A percentile compares a stretch with the other conserved stretches of the same genome.
Conservation (phyloP, 2,797 vertebrate species). For the Oreortyx pictus region DNA sequence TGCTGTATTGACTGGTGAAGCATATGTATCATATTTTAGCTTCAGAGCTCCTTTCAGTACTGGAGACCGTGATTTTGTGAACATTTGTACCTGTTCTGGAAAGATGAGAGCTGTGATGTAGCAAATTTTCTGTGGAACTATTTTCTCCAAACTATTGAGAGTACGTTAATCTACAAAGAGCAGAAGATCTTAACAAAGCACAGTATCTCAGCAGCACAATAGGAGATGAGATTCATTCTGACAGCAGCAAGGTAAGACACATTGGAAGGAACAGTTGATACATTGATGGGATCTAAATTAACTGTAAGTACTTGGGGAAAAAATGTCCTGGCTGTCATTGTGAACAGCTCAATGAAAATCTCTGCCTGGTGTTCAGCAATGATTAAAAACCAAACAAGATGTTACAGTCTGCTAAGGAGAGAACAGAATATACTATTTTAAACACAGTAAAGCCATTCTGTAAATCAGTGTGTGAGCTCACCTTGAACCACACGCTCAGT, state of each 20-base stretch:
- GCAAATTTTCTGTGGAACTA: not conserved
- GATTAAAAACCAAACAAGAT: conserved; percentile 55
- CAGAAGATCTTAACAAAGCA: conserved; percentile 39
- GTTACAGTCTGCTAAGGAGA: conserved; percentile 21
- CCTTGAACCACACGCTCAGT: not conserved
- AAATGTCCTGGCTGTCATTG: conserved; percentile 11
- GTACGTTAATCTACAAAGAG: conserved; percentile 32
- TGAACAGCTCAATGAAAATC: conserved; percentile 28
- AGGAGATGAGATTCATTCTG: conserved; percentile 56
- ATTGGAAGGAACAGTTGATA: conserved; percentile 60
- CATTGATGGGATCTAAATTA: conserved; percentile 73
- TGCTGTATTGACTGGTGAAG: not conserved
- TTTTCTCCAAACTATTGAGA: conserved; percentile 30
- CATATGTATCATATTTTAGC: not conserved
- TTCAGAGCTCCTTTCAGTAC: not conserved
- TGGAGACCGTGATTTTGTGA: not conserved
- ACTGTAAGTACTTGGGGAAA: conserved; percentile 51
- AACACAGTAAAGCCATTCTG: not conserved
- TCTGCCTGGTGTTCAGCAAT: not conserved
- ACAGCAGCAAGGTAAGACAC: conserved; percentile 51
- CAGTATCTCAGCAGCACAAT: conserved; percentile 36
- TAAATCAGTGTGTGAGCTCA: conserved; percentile 44
- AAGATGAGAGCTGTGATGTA: not conserved
- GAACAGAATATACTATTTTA: not conserved
- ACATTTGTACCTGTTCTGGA: not conserved